Base-by-base conservation (phyloP, 2,113 vertebrate species). In the Piprites chloris region DNA sequence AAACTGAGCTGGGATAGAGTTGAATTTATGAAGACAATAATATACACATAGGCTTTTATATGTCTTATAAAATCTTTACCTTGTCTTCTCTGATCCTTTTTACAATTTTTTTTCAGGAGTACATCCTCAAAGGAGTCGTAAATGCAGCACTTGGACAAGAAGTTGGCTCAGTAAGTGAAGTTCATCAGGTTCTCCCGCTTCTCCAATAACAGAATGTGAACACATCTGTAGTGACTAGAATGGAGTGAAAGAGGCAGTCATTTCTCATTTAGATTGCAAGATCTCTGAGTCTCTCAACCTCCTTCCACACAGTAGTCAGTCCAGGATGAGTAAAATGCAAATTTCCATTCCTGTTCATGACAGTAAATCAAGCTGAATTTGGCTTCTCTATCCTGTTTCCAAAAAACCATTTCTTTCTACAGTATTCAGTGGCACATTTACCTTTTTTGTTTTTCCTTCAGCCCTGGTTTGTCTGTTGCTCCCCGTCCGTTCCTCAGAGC, bases 111-210 rank as follows among this genome's bases (percentile, higher is more conserved):
- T 69, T 76, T 21, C 82, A 99, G 99, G 99, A 99, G 80, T 99
- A 99, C 62, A 99, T 99, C 83, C 98, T 99, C 87, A 99, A 99
- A 95, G 99, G 99, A 71, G 99, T 99, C 68, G 99, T 99, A 69
- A 99, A 99, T 92, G 99, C 99, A 44, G 99, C 99, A 14, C 93
- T 99, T 41, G 99, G 99, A 89, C 99, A 99, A 97, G 99, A 99
- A 97, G 98, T 99, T 75, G 98, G 98, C 93, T 99, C 99, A 11
- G 99, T 99, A 94, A 98, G 99, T 99, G 92, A 87, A 92, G 56
- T 37, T 46, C 11, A 6, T 65, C 28, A 80, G 9, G 18, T 95
- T 67, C 44, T 80, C 32, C 44, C 37, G 35, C 41, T 55, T 91
- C 77, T 94, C 59, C 22, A 72, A 59, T 14, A 56, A 32, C 8